Evolutionary conservation across 2,113 vertebrate genomes (phyloP), one percentile per base, ranked within the genome.

Genomic region (Rhinogobius similis): DNA sequence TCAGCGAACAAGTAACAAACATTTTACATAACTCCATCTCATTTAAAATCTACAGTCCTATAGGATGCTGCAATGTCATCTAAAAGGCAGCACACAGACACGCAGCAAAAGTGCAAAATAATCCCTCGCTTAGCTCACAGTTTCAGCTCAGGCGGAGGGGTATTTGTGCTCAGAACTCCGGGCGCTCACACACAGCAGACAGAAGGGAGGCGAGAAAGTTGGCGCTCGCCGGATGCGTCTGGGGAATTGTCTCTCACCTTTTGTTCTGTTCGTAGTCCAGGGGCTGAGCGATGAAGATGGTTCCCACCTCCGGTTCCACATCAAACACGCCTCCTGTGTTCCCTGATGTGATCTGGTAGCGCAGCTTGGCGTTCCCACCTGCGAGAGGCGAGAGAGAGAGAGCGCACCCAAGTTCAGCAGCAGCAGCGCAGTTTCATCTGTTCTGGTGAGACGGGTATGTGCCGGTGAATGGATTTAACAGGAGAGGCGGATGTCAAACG

Each of bases 271-370:
- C 95, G 20, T 95, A 96, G 89, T 96, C 94, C 88, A 97, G 88
- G 36, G 93, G 93, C 2, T 95, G 95, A 2, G 93, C 89, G 39
- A 96, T 93, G 77, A 95, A 93, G 86, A 97, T 92, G 41, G 94
- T 93, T 70, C 95, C 95, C 63, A 94, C 94, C 80, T 96, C 95
- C 21, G 94, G 93, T 67, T 96, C 94, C 38, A 95, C 90, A 70
- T 92, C 93, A 84, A 96, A 94, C 27, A 93, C 92, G 12, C 95
- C 95, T 61, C 93, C 94, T 0, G 81, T 90, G 79, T 95, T 96
- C 63, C 95, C 95, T 56, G 94, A 92, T 63, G 94, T 96, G 88
- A 96, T 94, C 90, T 95, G 95, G 70, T 96, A 96, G 14, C 94
- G 92, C 21, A 96, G 86, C 52, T 95, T 96, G 24, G 94, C 94